Base-by-base conservation (phyloP, 2,888 invertebrate species). In the Arge pagana region DNA sequence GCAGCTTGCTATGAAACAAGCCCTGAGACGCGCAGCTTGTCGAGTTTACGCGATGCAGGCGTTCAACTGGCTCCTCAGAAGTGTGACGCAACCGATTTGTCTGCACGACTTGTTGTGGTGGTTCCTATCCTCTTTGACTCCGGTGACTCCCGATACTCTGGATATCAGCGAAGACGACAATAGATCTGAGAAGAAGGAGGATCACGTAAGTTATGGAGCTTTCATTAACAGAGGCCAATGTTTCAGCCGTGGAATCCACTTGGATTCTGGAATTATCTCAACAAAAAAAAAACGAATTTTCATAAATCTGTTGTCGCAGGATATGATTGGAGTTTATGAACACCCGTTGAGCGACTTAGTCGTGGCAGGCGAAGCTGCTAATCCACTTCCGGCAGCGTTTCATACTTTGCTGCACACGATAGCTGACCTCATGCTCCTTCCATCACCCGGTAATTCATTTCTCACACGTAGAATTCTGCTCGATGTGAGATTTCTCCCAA, bases 21-120 rank as follows among this genome's bases (percentile, higher is more conserved):
- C 95, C 1, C 80, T 97, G 1, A 81, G 89, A 19, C 85, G 88
- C 51, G 89, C 89, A 42, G 88, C 88, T 26, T 85, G 93, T 68
- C 78, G 94, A 55, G 90, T 95, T 65, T 87, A 90, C 77, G 90
- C 94, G 1, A 87, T 96, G 82, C 93, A 95, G 84, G 95, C 96
- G 0, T 80, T 97, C 62, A 96, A 96, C 74, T 99, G 98, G 98
- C 78, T 99, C 16, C 78, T 98, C 37, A 84, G 94, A 45, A 93
- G 90, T 48, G 91, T 95, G 1, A 94, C 95, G 0, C 94, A 94
- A 72, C 90, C 94, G 3, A 87, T 89, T 3, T 90, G 93, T 70
- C 83, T 98, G 15, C 96, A 97, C 66, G 97, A 98, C 78, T 82
- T 97, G 7, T 84, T 98, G 74, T 97, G 97, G 97, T 96, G 94